These are phyloP conservation scores for Nesogale talazaci DNA, from an alignment of 2,113 vertebrate species.

Conservation along the genomic window DNA sequence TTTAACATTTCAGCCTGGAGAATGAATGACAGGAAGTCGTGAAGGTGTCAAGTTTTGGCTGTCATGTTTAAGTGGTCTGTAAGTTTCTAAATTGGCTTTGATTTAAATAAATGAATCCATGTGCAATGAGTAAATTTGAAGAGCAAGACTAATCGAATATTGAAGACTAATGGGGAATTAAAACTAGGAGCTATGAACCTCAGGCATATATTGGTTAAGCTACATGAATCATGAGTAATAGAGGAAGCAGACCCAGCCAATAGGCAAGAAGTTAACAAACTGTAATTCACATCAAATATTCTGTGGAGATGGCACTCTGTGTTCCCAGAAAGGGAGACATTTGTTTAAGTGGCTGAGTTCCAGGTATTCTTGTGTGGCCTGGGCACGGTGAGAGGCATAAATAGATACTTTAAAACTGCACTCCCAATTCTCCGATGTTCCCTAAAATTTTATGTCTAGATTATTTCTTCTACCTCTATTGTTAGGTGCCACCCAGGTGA, in stretches of 20 bases:
- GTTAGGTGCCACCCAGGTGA: not conserved
- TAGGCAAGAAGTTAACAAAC: not conserved
- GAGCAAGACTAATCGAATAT: not conserved
- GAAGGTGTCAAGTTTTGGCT: conserved; percentile 25
- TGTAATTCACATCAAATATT: not conserved
- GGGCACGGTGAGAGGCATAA: not conserved
- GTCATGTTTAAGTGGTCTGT: not conserved
- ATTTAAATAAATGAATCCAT: not conserved
- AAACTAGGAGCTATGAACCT: not conserved
- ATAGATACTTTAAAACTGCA: not conserved
- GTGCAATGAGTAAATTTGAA: not conserved
- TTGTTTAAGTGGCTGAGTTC: not conserved
- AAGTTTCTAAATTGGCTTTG: conserved; percentile 10
- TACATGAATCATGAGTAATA: not conserved
- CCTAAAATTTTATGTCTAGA: conserved; percentile 46
- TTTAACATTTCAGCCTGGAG: conserved; percentile 45
- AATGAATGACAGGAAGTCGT: conserved; percentile 30
- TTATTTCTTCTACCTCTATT: conserved; percentile 22
- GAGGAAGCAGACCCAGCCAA: not conserved
- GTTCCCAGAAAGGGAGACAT: not conserved
- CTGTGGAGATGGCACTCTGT: not conserved
- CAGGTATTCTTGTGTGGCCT: conserved; percentile 53
- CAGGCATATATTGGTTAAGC: not conserved
- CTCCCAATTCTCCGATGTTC: not conserved
- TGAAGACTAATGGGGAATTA: not conserved